Evolutionary conservation across 1,140 invertebrate species (phyloP), one percentile per base, ranked within the genome.

Genomic region (Nasonia longicornis): DNA sequence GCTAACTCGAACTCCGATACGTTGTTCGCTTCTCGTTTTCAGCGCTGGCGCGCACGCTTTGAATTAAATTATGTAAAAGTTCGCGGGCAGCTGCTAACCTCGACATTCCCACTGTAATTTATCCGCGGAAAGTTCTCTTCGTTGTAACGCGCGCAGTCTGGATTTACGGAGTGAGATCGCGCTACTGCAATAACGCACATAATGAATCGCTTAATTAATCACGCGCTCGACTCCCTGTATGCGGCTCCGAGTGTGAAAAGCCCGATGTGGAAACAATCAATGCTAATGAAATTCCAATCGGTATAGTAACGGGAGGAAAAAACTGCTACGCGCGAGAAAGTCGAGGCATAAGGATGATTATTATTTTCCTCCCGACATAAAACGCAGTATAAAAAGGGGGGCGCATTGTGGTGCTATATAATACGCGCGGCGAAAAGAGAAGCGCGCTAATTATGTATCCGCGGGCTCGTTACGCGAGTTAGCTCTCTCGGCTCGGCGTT

Each of bases 371-470:
- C 20, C 2, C 2, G n/a, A 31, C 26, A 6, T 2, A 29, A 29
- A 26, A 67, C 11, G 66, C 16, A 67, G 1, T 26, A 74, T 74
- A 74, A 74, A 6, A 63, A 35, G 4, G 31, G 45, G 26, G 22
- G 4, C 66, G 66, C 66, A 31, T 26, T 31, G 26, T 29, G 14
- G 2, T 8, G 20, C 11, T 22, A 4, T 31, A 31, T 31, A 31
- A 3, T 31, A 31, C 4, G 4, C 31, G 66, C 26, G 66, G 14
- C 12, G 22, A 67, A 67, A 31, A 38, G 35, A 78, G 67, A 78
- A 70, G 26, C 11, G 72, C 26, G 20, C 66, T 70, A 81, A 81
- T 81, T 81, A 66, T 26, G 64, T 16, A 76, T 20, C 8, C 11
- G 22, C 16, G 26, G 12, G 26, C 66, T 48, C 42, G 42, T 66